Percentiles rank a stretch among this genome's conserved stretches.
Evolutionary conservation across 2,797 vertebrate genomes (phyloP).

Genomic region (Buceros bicornis): DNA sequence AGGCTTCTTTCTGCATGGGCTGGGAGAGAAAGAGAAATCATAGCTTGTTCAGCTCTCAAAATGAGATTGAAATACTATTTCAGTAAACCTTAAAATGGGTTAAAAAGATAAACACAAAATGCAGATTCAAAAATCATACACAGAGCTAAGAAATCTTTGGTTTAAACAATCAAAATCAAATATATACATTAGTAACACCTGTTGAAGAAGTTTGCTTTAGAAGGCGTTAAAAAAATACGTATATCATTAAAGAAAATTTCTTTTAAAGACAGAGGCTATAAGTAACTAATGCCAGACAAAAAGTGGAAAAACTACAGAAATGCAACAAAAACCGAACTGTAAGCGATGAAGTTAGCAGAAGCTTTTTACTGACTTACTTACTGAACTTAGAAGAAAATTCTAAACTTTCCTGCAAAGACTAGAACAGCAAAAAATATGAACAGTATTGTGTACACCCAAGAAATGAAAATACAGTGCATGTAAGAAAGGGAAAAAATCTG

Average conservation of each 20-base stretch:
- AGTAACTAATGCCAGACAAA: not conserved
- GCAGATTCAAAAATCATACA: not conserved
- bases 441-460: not conserved
- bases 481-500: accelerated
- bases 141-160: not conserved
- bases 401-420: not conserved
- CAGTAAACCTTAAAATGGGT: not conserved
- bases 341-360: not conserved
- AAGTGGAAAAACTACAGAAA: not conserved
- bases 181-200: accelerated
- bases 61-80: not conserved
- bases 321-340: not conserved
- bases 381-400: not conserved
- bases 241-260: not conserved
- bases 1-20: not conserved
- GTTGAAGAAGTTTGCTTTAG: not conserved
- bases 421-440: not conserved
- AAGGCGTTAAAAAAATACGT: not conserved
- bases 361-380: not conserved
- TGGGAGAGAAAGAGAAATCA: not conserved
- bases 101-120: not conserved
- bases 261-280: not conserved
- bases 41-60: not conserved
- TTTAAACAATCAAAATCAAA: not conserved
- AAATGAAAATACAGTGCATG: not conserved